phyloP scores from a whole-genome alignment of 2,797 vertebrate species.

The Gadopsis marmoratus region DNA sequence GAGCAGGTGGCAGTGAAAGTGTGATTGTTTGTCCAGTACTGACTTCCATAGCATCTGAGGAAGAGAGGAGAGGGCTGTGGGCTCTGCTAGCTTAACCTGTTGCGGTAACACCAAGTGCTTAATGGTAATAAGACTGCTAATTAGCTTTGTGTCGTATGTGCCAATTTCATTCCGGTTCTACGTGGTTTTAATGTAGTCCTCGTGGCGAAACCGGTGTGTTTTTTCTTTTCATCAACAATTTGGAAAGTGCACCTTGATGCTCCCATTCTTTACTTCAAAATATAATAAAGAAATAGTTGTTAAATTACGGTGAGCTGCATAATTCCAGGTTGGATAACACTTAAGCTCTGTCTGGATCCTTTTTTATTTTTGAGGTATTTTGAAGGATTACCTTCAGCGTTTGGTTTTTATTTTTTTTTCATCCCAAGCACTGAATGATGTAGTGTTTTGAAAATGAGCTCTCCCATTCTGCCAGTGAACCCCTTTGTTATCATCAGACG shows the following conservation, averaged over 20 bases:
- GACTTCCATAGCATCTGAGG: constrained; percentile 30
- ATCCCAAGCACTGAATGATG: not conserved
- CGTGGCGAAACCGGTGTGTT: not conserved
- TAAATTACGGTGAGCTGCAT: not conserved
- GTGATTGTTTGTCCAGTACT: constrained; percentile 22
- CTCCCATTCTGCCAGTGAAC: not conserved
- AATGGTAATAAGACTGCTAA: constrained; percentile 65
- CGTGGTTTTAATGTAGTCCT: constrained; percentile 14
- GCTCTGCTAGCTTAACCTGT: constrained; percentile 61
- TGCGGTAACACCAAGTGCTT: constrained; percentile 63
- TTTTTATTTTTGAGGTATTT: not conserved
- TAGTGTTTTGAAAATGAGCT: constrained; percentile 8
- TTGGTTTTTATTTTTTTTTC: not conserved
- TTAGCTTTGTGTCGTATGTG: constrained; percentile 70
- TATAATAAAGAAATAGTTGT: not conserved
- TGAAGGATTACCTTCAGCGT: not conserved
- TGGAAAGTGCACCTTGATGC: not conserved
- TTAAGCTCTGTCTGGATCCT: not conserved
- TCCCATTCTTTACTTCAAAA: not conserved
- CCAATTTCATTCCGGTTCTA: constrained; percentile 56
- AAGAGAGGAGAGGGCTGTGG: constrained; percentile 39
- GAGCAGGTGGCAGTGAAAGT: constrained; percentile 59
- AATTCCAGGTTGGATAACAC: not conserved
- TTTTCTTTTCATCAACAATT: not conserved
- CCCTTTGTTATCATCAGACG: constrained; percentile 9